Conservation (phyloP, 1,140 invertebrate genomes). For the Maniola jurtina region DNA sequence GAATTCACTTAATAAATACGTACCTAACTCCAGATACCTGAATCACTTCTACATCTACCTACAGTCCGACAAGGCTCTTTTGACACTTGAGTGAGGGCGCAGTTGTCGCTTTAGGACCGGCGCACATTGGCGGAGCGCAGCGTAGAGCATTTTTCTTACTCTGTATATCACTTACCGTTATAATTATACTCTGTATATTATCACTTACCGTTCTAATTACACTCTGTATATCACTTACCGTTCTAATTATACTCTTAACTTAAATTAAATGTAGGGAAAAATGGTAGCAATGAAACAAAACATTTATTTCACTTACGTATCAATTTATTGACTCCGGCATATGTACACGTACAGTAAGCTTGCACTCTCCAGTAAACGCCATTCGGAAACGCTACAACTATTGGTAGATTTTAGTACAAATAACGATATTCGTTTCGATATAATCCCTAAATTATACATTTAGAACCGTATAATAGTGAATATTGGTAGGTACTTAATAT, state of each 20-base stretch:
- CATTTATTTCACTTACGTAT: slow-evolving; percentile 42
- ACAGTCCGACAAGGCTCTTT: too few species aligned
- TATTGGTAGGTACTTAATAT: background rate
- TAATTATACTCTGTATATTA: too few species aligned
- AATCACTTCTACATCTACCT: too few species aligned
- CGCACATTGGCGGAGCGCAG: too few species aligned
- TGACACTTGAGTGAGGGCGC: too few species aligned
- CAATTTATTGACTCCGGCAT: slow-evolving; percentile 63
- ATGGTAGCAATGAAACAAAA: slow-evolving; percentile 35
- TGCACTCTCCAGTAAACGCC: slow-evolving; percentile 44
- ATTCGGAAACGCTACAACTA: slow-evolving; percentile 20
- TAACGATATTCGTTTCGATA: background rate
- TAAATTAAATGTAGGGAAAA: background rate
- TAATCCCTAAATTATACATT: background rate
- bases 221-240: too few species aligned
- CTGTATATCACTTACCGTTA: too few species aligned
- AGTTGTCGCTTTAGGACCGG: too few species aligned
- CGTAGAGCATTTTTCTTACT: too few species aligned
- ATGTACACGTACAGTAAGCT: slow-evolving; percentile 50
- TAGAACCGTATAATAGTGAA: background rate
- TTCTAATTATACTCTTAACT: too few species aligned
- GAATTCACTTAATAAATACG: background rate
- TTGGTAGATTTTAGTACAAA: slow-evolving; percentile 12
- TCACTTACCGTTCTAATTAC: too few species aligned
- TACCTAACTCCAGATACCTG: too few species aligned